phyloP scores from a whole-genome alignment of 2,113 vertebrate species.

The Cyanocitta stelleri region DNA sequence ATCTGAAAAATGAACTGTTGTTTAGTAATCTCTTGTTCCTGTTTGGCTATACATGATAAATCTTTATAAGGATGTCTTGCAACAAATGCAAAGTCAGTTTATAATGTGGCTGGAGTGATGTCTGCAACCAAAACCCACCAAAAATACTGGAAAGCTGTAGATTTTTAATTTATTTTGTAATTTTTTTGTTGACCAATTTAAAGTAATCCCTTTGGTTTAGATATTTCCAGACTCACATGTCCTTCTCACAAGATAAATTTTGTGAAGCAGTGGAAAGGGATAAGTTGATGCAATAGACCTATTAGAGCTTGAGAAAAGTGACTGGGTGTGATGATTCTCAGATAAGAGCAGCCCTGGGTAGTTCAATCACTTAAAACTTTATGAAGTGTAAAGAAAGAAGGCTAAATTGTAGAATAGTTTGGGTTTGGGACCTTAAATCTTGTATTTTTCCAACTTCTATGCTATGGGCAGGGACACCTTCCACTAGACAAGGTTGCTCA shows the following conservation, averaged over 20 bases:
- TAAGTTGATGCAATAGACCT: neutral
- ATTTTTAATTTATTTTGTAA: neutral
- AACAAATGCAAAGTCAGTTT: neutral
- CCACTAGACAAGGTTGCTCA: neutral
- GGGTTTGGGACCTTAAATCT: neutral
- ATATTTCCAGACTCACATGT: neutral
- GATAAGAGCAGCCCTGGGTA: neutral
- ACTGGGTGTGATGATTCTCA: neutral
- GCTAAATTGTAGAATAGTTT: neutral
- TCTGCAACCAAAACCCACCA: neutral
- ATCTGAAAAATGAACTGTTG: conserved; percentile 31
- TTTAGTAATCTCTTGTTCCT: neutral
- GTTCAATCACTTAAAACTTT: neutral
- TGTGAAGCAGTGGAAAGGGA: neutral
- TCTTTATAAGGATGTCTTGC: neutral
- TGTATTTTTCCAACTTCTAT: neutral
- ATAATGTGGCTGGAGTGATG: neutral
- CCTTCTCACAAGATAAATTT: neutral
- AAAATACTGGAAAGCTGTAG: neutral
- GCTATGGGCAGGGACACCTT: neutral
- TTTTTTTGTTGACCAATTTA: neutral
- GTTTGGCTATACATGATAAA: neutral
- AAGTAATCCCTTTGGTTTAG: neutral
- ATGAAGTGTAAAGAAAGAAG: neutral
- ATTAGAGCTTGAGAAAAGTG: neutral